Conservation (phyloP, 2,797 vertebrate genomes). For the Gymnothorax javanicus region DNA sequence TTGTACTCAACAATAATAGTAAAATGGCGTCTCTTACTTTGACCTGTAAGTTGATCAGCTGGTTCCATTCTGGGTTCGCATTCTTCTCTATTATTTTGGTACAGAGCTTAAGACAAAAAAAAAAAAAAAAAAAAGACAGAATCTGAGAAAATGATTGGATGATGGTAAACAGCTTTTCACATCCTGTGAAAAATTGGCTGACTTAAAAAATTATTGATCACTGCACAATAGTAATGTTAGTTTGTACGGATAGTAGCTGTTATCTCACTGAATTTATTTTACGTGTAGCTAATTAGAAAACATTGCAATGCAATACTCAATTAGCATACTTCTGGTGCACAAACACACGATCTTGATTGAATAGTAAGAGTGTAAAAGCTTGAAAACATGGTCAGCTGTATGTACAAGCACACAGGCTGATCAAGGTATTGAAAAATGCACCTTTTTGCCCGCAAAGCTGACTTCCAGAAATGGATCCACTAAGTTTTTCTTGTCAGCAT, state of each 20-base stretch:
- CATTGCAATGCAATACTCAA: neutral
- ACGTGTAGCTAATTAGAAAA: neutral
- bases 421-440: slow-evolving; percentile 48
- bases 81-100: slow-evolving; percentile 92
- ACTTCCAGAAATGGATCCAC: slow-evolving; percentile 97
- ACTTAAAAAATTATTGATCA: neutral
- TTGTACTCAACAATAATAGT: too few relatives aligned
- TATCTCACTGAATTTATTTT: neutral
- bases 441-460: slow-evolving; percentile 94
- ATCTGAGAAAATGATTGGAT: neutral
- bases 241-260: neutral
- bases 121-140: neutral
- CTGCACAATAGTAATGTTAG: neutral
- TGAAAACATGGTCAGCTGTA: neutral
- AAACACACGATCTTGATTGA: neutral
- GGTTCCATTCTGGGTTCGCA: slow-evolving; percentile 97
- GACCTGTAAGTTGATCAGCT: slow-evolving; percentile 88
- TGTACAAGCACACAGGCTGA: neutral
- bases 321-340: neutral
- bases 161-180: too few relatives aligned
- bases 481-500: slow-evolving; percentile 90
- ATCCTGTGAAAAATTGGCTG: neutral
- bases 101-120: slow-evolving; percentile 49
- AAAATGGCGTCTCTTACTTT: slow-evolving; percentile 75
- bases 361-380: neutral